A percentile compares a stretch with the other conserved stretches of the same genome.
Conservation (phyloP, 2,797 vertebrate species). For the Neopelma chrysocephalum region DNA sequence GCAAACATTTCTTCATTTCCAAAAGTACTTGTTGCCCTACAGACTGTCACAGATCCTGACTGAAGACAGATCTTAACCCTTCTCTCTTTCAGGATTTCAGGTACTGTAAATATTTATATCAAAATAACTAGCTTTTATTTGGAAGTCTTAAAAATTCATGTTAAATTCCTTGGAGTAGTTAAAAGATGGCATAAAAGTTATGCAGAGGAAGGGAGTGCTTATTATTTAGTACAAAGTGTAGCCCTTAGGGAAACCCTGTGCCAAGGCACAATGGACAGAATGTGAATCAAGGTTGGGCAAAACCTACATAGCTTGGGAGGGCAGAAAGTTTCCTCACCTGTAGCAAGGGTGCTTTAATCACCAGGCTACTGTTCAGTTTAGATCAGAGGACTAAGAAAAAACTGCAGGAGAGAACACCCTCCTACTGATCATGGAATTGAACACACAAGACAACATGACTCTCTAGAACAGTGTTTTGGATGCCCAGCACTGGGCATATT, state of each 20-base stretch:
- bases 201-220: neutral
- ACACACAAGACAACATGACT: neutral
- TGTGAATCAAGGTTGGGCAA: neutral
- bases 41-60: neutral
- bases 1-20: slow-evolving; percentile 20
- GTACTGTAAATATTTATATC: slow-evolving; percentile 40
- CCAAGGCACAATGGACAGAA: neutral
- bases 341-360: neutral
- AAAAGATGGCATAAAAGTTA: neutral
- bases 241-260: neutral
- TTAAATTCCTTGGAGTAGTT: neutral
- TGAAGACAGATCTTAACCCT: neutral
- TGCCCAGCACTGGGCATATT: neutral
- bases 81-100: slow-evolving; percentile 24
- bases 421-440: neutral
- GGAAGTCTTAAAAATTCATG: neutral
- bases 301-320: neutral
- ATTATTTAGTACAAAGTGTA: neutral
- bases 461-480: neutral
- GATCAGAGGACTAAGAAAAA: neutral
- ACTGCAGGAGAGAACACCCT: neutral
- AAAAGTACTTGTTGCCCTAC: slow-evolving; percentile 35
- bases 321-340: neutral
- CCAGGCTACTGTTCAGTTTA: neutral
- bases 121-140: slow-evolving; percentile 15